These are phyloP conservation scores for Ennomos erosarius DNA, from an alignment of 2,888 invertebrate species.

Conservation along the genomic window DNA sequence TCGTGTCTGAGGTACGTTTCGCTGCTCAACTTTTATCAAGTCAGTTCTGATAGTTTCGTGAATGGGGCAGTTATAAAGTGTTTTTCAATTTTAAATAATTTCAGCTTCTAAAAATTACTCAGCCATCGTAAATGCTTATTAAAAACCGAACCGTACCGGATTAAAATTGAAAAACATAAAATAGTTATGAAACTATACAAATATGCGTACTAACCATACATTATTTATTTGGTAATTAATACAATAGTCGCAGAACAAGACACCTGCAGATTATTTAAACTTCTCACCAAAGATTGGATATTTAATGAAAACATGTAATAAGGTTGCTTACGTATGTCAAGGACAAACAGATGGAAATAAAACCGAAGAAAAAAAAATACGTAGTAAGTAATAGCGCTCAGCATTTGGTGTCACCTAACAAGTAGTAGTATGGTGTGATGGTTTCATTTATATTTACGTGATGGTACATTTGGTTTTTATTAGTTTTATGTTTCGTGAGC, in stretches of 20 bases:
- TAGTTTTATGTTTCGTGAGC: conserved; percentile 57
- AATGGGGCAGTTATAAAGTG: conserved; percentile 50
- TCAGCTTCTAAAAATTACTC: not conserved
- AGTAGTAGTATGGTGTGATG: conserved; percentile 76
- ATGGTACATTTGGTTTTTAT: conserved; percentile 35
- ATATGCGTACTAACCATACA: conserved; percentile 67
- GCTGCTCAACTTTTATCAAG: no score
- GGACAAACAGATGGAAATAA: conserved; percentile 53
- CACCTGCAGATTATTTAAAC: conserved; percentile 64
- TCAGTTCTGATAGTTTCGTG: conserved; percentile 49
- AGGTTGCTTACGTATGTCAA: conserved; percentile 61
- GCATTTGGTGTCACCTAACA: conserved; percentile 70
- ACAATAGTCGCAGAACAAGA: conserved; percentile 73
- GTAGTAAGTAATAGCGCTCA: conserved; percentile 56
- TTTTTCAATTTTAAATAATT: conserved; percentile 61
- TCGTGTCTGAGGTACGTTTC: no score
- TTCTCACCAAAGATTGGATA: conserved; percentile 80
- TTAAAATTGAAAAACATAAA: conserved; percentile 66
- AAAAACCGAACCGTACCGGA: no score
- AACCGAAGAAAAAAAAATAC: conserved; percentile 55
- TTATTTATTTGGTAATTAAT: conserved; percentile 72
- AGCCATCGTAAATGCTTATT: not conserved
- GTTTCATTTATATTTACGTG: conserved; percentile 58
- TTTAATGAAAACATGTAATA: conserved; percentile 62
- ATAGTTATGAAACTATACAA: conserved; percentile 39